phyloP scores from a whole-genome alignment of 2,113 vertebrate species.

The Gadus macrocephalus region DNA sequence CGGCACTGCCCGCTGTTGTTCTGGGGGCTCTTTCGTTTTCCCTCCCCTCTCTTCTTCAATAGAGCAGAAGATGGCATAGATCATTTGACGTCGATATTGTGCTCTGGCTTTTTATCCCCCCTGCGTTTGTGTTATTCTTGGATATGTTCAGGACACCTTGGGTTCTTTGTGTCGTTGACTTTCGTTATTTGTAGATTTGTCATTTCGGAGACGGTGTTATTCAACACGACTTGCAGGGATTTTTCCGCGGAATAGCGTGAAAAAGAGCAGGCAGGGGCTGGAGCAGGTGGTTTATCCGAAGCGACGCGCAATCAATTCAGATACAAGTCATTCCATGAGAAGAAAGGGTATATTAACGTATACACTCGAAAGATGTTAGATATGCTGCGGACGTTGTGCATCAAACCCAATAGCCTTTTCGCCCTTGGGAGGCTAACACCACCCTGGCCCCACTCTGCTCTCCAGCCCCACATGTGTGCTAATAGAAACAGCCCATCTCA shows the following conservation, averaged over 20 bases:
- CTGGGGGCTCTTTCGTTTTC: slow-evolving; percentile 16
- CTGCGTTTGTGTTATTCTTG: background rate
- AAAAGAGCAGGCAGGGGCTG: too few relatives aligned
- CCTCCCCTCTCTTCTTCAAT: slow-evolving; percentile 16
- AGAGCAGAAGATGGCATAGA: slow-evolving; percentile 4
- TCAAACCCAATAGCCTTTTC: background rate
- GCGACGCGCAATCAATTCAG: too few relatives aligned
- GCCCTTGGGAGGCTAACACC: background rate
- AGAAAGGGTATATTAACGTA: too few relatives aligned
- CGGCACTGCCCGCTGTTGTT: slow-evolving; percentile 1
- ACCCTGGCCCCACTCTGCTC: too few relatives aligned
- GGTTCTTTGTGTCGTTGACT: background rate
- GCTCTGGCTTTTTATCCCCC: background rate
- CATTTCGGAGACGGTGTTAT: too few relatives aligned
- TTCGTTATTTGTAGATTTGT: too few relatives aligned
- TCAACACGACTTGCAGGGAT: too few relatives aligned
- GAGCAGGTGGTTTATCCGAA: too few relatives aligned
- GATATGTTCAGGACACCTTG: background rate
- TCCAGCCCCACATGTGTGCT: slow-evolving; percentile 2
- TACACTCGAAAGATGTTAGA: too few relatives aligned
- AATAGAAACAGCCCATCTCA: slow-evolving; percentile 24
- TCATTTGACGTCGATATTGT: slow-evolving; percentile 8
- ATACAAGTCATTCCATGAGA: too few relatives aligned
- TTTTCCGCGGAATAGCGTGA: too few relatives aligned
- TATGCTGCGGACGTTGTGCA: too few relatives aligned